Evolutionary conservation across 2,888 invertebrate genomes (phyloP).

Genomic region (Clepsis dumicolana): DNA sequence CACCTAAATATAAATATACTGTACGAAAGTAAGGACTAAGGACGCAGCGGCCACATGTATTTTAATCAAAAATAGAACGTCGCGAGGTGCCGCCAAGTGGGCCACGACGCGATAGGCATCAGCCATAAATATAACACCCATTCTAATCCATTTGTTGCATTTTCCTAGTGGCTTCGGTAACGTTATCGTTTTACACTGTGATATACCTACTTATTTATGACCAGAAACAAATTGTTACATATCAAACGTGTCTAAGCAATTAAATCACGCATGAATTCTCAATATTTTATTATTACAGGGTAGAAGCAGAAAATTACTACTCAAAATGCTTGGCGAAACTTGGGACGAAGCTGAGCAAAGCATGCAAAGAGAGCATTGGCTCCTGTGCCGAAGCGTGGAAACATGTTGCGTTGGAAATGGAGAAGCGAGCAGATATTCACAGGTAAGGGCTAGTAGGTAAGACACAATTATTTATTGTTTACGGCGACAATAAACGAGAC

Average conservation of each 20-base stretch:
- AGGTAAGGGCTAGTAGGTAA: conserved; percentile 77
- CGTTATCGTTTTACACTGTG: conserved; percentile 50
- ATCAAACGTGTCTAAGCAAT: background rate
- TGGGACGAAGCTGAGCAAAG: conserved; percentile 93
- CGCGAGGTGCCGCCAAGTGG: conserved; percentile 72
- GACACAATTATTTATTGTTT: background rate
- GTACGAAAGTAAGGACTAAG: conserved; percentile 62
- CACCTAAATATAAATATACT: background rate
- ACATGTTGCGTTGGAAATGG: conserved; percentile 96
- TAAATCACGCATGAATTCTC: background rate
- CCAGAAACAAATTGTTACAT: background rate
- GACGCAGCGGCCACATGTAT: conserved; percentile 72
- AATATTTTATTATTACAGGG: conserved; percentile 85
- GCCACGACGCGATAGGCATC: conserved; percentile 55
- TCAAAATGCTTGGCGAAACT: conserved; percentile 96
- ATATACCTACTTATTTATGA: background rate
- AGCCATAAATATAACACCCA: conserved; percentile 63
- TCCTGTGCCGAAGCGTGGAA: conserved; percentile 96
- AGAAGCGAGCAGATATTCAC: conserved; percentile 96
- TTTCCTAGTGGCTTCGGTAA: conserved; percentile 58
- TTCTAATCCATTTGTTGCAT: conserved; percentile 57
- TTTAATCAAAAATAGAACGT: conserved; percentile 71
- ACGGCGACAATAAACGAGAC: background rate
- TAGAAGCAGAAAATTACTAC: conserved; percentile 96
- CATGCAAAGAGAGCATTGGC: conserved; percentile 91